Conservation (phyloP, 2,113 vertebrate genomes). For the Muscicapa adusta region DNA sequence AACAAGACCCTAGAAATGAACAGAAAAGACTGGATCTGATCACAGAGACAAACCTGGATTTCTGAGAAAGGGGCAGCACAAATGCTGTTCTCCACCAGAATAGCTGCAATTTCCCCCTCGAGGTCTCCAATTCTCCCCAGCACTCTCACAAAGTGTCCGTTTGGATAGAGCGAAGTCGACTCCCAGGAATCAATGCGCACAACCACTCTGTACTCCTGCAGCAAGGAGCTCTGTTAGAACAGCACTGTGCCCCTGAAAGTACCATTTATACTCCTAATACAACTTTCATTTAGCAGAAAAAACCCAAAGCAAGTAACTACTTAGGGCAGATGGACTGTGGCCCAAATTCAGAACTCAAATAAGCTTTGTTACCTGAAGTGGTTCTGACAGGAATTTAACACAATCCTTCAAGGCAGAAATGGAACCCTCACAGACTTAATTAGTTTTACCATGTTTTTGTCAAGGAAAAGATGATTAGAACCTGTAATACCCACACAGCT, state of each 20-base stretch:
- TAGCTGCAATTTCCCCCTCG: constrained; percentile 90
- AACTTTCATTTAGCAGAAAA: background rate
- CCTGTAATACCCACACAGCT: accelerated
- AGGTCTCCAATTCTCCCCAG: constrained; percentile 89
- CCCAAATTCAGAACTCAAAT: background rate
- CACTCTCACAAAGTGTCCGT: constrained; percentile 89
- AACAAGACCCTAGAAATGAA: background rate
- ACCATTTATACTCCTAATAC: background rate
- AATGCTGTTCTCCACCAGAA: constrained; percentile 91
- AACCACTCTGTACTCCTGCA: constrained; percentile 87
- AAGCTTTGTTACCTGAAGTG: background rate
- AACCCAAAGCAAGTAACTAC: background rate
- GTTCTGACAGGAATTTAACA: background rate
- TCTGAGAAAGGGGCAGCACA: constrained; percentile 88
- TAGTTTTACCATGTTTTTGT: background rate
- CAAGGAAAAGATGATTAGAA: background rate
- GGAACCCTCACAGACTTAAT: background rate
- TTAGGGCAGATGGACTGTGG: background rate
- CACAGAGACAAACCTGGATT: constrained; percentile 82
- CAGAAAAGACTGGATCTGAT: background rate
- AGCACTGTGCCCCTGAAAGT: background rate
- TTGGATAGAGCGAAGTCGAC: constrained; percentile 87
- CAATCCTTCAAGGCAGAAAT: background rate
- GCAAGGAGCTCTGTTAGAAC: background rate
- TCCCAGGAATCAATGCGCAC: constrained; percentile 96